Base-by-base conservation (phyloP, 2,888 invertebrate genomes). In the Drosophila buzzatii region DNA sequence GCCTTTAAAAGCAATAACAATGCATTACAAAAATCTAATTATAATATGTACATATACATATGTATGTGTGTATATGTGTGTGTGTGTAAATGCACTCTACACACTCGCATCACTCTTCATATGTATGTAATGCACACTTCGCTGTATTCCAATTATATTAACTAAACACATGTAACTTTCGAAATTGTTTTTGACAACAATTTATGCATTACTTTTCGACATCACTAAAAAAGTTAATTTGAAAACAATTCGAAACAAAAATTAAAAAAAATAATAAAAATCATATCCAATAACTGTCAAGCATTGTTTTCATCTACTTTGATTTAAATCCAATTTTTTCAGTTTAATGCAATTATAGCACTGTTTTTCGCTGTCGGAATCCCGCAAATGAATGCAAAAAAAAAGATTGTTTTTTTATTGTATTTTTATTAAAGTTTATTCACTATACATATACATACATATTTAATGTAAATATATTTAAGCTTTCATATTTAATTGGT, bases 1-100 rank as follows among this genome's bases (percentile, higher is more conserved):
- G 39, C 27, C 56, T 33, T 41, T 20, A 70, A 62, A 35, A 37
- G 61, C 61, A 69, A 27, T 59, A 37, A 33, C 16, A 60, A 53
- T 45, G 35, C 44, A 1, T 37, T 45, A 37, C n/a, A 47, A 49
- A 31, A 59, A 27, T 61, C 57, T 35, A 33, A 44, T 10, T 56
- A 42, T n/a, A 42, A 37, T 44, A 35, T n/a, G 6, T 5, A 1
- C 3, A n/a, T 3, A 18, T 5, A 41, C 10, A 16, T 12, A 3
- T 53, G 12, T 10, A 10, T 18, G 20, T 12, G 16, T 10, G n/a
- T 18, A 3, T 18, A 1, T 23, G 14, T 37, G 14, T 14, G 18
- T 20, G 44, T 20, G 12, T 9, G 7, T 45, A 20, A 14, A 2
- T 45, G 45, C 20, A 39, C 16, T 16, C 16, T 16, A 16, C 39